A percentile compares a stretch with the other conserved stretches of the same genome.
Conservation (phyloP, 2,113 vertebrate genomes). For the Pachypanchax playfairii region DNA sequence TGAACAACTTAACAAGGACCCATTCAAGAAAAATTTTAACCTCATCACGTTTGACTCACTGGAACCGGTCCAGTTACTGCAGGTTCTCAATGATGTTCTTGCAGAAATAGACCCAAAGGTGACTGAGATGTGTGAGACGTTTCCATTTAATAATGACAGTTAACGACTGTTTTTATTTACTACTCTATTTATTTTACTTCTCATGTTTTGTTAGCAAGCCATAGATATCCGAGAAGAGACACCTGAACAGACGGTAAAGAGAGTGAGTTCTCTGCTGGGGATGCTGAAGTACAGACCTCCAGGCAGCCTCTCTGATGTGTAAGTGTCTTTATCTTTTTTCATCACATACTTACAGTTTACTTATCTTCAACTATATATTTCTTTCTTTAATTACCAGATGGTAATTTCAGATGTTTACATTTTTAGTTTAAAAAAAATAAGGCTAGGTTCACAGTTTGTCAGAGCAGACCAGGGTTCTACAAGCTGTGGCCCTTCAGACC, state of each 20-base stretch:
- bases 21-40: conserved; percentile 94
- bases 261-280: conserved; percentile 88
- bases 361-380: no score
- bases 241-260: conserved; percentile 93
- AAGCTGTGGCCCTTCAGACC: no score
- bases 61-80: conserved; percentile 90
- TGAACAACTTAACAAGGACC: conserved; percentile 92
- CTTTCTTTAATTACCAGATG: no score
- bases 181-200: background rate
- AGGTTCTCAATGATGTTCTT: conserved; percentile 92
- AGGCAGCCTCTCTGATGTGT: conserved; percentile 86
- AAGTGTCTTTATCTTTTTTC: no score
- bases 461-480: no score
- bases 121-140: conserved; percentile 24
- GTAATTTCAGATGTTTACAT: no score
- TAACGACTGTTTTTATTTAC: background rate
- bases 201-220: conserved; percentile 80
- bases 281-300: conserved; percentile 95
- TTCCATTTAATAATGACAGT: background rate
- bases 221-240: conserved; percentile 95
- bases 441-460: no score
- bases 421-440: no score
- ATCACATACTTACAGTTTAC: background rate
- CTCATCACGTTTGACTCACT: conserved; percentile 96
- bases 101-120: conserved; percentile 98